Evolutionary conservation across 2,113 vertebrate genomes (phyloP).

Genomic region (Sceloporus tristichus): DNA sequence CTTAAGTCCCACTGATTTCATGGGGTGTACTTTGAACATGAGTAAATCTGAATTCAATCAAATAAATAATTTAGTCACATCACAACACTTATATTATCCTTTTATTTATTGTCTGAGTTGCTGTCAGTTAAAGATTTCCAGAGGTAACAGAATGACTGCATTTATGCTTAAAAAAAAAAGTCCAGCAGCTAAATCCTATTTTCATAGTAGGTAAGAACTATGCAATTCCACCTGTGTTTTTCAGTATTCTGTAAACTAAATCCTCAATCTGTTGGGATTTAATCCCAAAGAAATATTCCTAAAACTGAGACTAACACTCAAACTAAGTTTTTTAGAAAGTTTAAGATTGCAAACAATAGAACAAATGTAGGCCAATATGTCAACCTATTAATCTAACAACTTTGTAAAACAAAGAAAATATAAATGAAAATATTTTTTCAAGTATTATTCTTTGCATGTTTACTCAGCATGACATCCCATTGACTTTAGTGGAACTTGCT

Average conservation of each 20-base stretch:
- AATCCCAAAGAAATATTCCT: neutral
- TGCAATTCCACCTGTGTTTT: neutral
- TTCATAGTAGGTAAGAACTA: neutral
- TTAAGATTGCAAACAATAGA: neutral
- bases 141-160: neutral
- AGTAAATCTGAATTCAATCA: neutral
- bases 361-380: constrained; percentile 21
- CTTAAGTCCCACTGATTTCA: neutral
- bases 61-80: neutral
- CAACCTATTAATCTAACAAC: constrained; percentile 33
- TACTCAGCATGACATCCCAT: neutral
- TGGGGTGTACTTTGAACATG: neutral
- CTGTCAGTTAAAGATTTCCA: neutral
- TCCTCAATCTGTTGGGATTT: no score
- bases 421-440: constrained; percentile 36
- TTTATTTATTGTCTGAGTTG: neutral
- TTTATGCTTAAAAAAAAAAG: neutral
- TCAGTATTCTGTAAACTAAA: neutral
- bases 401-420: constrained; percentile 5
- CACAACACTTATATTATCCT: neutral
- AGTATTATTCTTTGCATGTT: neutral
- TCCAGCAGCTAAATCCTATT: neutral
- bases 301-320: neutral
- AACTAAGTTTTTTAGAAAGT: neutral
- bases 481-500: neutral